Evolutionary conservation across 2,888 invertebrate genomes (phyloP), one percentile per base, ranked within the genome.

Genomic region (Tachina grossa): DNA sequence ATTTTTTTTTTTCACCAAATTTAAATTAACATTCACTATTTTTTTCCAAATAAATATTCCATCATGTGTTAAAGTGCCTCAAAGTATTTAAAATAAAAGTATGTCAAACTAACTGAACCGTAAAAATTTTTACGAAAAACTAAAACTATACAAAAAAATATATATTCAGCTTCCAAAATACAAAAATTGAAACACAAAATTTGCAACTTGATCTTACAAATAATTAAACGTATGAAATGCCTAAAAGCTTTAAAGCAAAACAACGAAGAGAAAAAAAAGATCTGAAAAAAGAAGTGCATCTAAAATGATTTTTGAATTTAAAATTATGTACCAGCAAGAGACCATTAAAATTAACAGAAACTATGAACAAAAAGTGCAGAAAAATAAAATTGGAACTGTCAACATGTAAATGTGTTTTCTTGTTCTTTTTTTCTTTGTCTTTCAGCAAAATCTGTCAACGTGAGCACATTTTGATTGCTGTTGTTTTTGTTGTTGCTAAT

Each of bases 131-230:
- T 69, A 19, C 16, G 10, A 51, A 43, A 68, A 61, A 51, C 61
- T 63, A 77, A 61, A 55, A 76, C 43, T 41, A 53, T 41, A 41
- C 5, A 47, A 61, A 79, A n/a, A 61, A 51, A 51, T 1, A 31
- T 31, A 31, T 31, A 53, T 22, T 39, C 14, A 43, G 41, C 55
- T 69, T 76, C 59, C 61, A 63, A 71, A 71, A 79, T 74, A 31
- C 16, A 69, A 49, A 74, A 81, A 79, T n/a, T 16, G 75, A 49
- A 80, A 72, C 55, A 79, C 31, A 31, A 31, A 78, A 83, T 85
- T 85, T 83, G 85, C 85, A 85, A 85, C 79, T 83, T 85, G 85
- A 83, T 85, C 83, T 81, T 79, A 79, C 79, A 83, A 85, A 83
- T 83, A 85, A 83, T 85, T 83, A 66, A 65, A 76, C 47, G 59